Evolutionary conservation across 1,140 invertebrate species (phyloP), one percentile per base, ranked within the genome.

Genomic region (Brachionus asplanchnoidis): DNA sequence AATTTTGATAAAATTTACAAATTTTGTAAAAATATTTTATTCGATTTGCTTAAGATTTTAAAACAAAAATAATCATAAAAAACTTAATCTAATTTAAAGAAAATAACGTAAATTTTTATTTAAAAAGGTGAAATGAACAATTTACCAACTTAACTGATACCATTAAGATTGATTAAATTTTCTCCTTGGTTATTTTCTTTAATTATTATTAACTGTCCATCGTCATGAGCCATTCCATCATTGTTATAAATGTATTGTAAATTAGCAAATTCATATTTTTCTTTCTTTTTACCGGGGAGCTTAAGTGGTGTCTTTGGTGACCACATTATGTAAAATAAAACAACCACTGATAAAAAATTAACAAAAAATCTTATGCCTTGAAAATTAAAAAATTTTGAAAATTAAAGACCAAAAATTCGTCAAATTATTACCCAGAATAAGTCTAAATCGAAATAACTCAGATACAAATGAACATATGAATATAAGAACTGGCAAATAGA

Each of bases 401-500:
- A 80, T 44, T 77, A 56, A n/a, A 40, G 9, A 9, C 17, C 85
- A 85, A 44, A 56, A 70, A 60, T 53, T 17, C 2, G 20, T 12
- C 65, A 20, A 78, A 91, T 46, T 46, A 92, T 92, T 90, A 95
- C 95, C 95, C 86, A 97, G 91, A 84, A 98, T 91, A 87, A 98
- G 92, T 91, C 98, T 98, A 90, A 94, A 95, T 89, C 96, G 93
- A 96, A 96, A 99, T 85, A 98, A 90, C 65, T 95, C 93, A 85
- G 95, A 96, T 60, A 98, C 93, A 90, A 97, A 95, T 82, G 97
- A 91, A 40, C 95, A 95, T 86, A 99, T 95, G 68, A 98, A 92
- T 65, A 95, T 96, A 86, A 98, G 93, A 53, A 97, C 94, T 8
- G 96, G 96, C 85, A 98, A 91, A 90, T 98, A 98, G 86, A 98